phyloP scores from a whole-genome alignment of 1,140 invertebrate species.

The Lepeophtheirus salmonis region DNA sequence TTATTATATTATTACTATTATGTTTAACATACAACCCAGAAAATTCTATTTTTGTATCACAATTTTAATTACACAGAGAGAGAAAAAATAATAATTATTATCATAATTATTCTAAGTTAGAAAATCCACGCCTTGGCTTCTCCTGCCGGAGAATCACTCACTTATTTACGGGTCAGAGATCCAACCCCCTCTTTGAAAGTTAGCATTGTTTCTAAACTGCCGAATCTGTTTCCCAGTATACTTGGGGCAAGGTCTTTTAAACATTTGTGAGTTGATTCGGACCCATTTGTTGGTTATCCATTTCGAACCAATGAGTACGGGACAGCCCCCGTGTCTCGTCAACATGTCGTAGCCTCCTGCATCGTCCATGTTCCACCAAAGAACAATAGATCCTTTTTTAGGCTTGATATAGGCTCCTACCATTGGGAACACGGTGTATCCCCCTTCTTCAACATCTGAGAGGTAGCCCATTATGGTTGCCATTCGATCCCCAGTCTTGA shows the following conservation, averaged over 20 bases:
- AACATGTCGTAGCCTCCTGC: constrained; percentile 9
- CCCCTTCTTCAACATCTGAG: constrained; percentile 3
- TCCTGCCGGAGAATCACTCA: no score
- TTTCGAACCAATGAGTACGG: constrained; percentile 14
- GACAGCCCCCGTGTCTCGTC: constrained; percentile 14
- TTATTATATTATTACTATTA: no score
- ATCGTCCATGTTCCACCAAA: constrained; percentile 17
- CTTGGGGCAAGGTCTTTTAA: constrained; percentile 13
- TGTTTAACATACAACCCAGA: no score
- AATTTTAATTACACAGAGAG: no score
- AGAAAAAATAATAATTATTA: no score
- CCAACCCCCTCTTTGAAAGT: neutral
- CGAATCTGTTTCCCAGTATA: constrained; percentile 8
- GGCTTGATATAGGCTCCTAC: constrained; percentile 9
- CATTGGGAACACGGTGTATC: constrained; percentile 10
- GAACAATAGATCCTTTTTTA: neutral
- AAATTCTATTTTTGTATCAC: no score
- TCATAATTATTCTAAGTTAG: no score
- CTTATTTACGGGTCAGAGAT: constrained; percentile 7
- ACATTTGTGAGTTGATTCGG: constrained; percentile 13
- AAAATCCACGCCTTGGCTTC: no score
- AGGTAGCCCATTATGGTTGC: constrained; percentile 17
- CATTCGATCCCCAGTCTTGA: constrained; percentile 7
- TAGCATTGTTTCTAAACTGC: constrained; percentile 6
- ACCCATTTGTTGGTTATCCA: constrained; percentile 19